These are phyloP conservation scores for Martes flavigula DNA, from an alignment of 2,797 vertebrate species.

Conservation along the genomic window DNA sequence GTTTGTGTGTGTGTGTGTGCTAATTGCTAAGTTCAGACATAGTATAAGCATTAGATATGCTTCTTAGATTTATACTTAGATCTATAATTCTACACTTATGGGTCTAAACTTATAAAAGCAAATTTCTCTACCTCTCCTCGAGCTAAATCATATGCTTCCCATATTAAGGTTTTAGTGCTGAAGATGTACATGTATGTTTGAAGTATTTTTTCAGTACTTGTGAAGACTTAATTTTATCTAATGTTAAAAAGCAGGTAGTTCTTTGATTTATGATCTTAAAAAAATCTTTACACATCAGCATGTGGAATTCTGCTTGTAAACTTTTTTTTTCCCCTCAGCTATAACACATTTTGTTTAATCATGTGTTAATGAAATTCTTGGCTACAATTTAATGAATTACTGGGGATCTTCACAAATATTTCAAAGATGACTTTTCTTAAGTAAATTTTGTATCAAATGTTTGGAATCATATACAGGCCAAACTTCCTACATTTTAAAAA, in stretches of 20 bases:
- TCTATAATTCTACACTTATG: neutral
- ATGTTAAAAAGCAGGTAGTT: neutral
- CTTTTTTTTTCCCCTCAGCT: neutral
- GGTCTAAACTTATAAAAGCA: neutral
- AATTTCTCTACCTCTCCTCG: neutral
- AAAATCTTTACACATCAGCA: neutral
- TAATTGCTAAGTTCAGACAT: neutral
- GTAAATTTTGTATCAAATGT: neutral
- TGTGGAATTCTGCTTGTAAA: neutral
- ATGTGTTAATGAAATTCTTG: constrained; percentile 12
- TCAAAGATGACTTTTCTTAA: constrained; percentile 6
- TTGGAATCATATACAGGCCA: neutral
- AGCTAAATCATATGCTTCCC: neutral
- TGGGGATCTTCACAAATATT: neutral
- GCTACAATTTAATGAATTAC: constrained; percentile 16
- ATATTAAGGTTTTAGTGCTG: neutral
- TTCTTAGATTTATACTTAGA: neutral
- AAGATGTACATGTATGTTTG: neutral
- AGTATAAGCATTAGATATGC: neutral
- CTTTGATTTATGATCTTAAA: constrained; percentile 32
- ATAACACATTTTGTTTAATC: neutral
- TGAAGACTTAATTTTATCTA: neutral
- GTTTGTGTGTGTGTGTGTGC: neutral
- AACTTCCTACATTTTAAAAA: neutral
- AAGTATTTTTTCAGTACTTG: neutral